Conservation (phyloP, 2,113 vertebrate genomes). For the Morone saxatilis region DNA sequence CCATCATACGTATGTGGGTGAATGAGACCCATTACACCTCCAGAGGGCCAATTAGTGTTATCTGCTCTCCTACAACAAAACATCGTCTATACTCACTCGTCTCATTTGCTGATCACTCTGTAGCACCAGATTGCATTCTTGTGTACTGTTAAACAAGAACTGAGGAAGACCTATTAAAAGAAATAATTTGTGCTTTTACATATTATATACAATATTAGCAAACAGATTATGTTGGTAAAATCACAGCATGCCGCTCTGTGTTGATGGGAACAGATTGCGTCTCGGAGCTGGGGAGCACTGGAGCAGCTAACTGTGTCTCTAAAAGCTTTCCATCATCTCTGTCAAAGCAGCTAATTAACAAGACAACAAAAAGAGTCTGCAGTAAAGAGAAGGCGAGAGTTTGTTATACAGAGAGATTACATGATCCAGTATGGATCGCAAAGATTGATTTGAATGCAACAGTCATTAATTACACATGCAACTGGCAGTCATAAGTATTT, state of each 20-base stretch:
- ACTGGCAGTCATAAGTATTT: neutral
- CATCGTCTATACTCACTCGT: conserved; percentile 15
- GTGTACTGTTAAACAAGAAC: conserved; percentile 9
- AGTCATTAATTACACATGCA: conserved; percentile 23
- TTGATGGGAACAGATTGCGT: conserved; percentile 68
- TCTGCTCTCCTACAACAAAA: conserved; percentile 8
- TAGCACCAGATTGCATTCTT: conserved; percentile 5
- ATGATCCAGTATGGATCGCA: conserved; percentile 16
- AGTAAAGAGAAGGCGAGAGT: conserved; percentile 6
- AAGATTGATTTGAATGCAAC: conserved; percentile 13
- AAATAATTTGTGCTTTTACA: conserved; percentile 15
- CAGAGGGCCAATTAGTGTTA: conserved; percentile 5
- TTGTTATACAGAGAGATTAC: conserved; percentile 1
- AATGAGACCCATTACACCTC: neutral
- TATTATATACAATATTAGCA: conserved; percentile 16
- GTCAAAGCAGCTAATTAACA: conserved; percentile 69
- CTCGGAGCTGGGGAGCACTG: conserved; percentile 39
- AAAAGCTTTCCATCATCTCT: conserved; percentile 58
- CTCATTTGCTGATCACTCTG: conserved; percentile 12
- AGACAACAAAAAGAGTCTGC: conserved; percentile 32
- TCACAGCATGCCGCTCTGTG: conserved; percentile 38
- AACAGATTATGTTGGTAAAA: conserved; percentile 30
- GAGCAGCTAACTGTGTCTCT: conserved; percentile 61
- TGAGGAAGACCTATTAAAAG: neutral
- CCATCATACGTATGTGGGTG: neutral